Evolutionary conservation across 2,888 invertebrate genomes (phyloP), one percentile per base, ranked within the genome.

Genomic region (Gastracanthus pulcherrimus): DNA sequence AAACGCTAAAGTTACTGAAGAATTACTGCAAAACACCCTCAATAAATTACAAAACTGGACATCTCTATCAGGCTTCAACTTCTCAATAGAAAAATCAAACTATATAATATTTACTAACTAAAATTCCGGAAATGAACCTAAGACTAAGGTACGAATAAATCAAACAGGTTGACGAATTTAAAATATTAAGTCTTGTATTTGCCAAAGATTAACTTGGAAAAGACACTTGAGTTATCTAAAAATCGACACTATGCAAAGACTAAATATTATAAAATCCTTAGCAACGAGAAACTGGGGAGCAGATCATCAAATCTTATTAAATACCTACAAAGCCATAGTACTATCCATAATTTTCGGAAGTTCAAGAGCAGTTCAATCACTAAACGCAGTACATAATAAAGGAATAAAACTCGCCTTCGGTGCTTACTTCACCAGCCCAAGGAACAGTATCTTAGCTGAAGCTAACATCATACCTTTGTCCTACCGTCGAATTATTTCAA

Each of bases 351-450:
- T 85, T 34, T 87, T 86, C 38, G 78, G 72, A 26, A 84, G 83
- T 3, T 85, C 85, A 9, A 74, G 62, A 45, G 9, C 58, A 23
- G 38, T 79, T 3, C 55, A 80, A 36, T 66, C 19, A 69, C 51
- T 85, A 31, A 58, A 85, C n/a, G n/a, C 83, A 0, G 55, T 85
- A 2, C 85, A 84, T 11, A 80, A 84, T 23, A 60, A 72, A 31
- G 80, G 64, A 1, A 60, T 84, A 0, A 51, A 83, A 70, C 11
- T 83, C 1, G 60, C 76, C 3, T n/a, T 82, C 0, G 85, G 85
- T 0, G 84, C 85, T 1, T 84, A 80, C 26, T 48, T 76, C 23
- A 81, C 83, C 9, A 85, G 84, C 41, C 82, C 82, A 48, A 77
- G 70, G 16, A 31, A 34, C 1, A 84, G 83, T 64, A 58, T 83